phyloP scores from a whole-genome alignment of 2,797 vertebrate genomes.

The Myiotriccus ornatus region DNA sequence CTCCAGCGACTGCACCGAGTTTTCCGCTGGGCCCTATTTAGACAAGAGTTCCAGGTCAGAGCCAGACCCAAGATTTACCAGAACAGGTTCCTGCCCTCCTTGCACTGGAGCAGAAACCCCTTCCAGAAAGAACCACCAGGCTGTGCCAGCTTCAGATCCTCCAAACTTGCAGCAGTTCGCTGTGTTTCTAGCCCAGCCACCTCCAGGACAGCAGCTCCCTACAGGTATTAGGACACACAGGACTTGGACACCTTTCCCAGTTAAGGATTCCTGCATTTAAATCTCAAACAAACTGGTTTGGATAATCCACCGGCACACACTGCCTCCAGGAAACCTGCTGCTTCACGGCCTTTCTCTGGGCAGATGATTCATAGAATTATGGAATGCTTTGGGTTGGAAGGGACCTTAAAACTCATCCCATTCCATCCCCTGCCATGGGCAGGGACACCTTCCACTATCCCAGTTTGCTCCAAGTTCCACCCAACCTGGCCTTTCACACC shows the following conservation, averaged over 20 bases:
- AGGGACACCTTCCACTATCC: background rate
- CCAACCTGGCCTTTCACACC: background rate
- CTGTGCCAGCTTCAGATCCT: background rate
- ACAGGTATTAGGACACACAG: background rate
- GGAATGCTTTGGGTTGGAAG: background rate
- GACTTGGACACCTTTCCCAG: background rate
- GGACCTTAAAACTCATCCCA: background rate
- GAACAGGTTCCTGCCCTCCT: background rate
- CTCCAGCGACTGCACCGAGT: background rate
- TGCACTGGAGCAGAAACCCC: background rate
- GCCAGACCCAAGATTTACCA: background rate
- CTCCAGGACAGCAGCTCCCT: background rate
- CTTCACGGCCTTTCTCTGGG: background rate
- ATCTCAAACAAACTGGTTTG: background rate
- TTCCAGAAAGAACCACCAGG: background rate
- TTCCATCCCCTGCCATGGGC: background rate
- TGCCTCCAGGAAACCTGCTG: background rate
- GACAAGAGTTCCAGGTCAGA: background rate
- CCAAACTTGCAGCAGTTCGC: background rate
- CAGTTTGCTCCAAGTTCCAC: background rate
- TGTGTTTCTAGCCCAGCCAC: too few species aligned
- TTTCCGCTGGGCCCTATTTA: background rate
- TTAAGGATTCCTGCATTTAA: background rate
- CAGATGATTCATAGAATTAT: background rate
- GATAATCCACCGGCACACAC: background rate